Percentiles rank a stretch among this genome's conserved stretches.
Evolutionary conservation across 1,140 invertebrate species (phyloP).

Genomic region (Drosophila tristis): DNA sequence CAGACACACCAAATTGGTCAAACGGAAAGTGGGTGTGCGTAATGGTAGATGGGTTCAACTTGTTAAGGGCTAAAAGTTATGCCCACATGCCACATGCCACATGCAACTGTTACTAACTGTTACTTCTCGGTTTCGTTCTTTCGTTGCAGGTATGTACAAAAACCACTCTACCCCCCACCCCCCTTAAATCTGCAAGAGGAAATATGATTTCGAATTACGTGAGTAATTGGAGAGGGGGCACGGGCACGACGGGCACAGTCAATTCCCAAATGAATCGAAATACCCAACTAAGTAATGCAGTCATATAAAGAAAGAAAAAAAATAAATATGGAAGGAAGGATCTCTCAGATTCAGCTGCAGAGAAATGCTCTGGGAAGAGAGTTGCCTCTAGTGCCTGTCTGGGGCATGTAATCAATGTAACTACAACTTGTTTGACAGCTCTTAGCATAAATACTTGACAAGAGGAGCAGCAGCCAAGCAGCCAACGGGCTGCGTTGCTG

Average conservation of each 20-base stretch:
- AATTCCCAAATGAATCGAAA: constrained; percentile 54
- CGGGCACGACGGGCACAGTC: constrained; percentile 8
- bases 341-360: constrained; percentile 28
- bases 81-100: background rate
- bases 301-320: constrained; percentile 21
- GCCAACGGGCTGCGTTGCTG: background rate
- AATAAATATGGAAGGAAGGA: constrained; percentile 18
- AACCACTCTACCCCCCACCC: no score
- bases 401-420: constrained; percentile 75
- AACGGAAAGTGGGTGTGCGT: constrained; percentile 47
- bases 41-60: constrained; percentile 46
- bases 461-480: constrained; percentile 27
- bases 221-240: constrained; percentile 26
- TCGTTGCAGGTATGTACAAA: constrained; percentile 37
- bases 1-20: constrained; percentile 59
- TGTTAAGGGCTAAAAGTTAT: constrained; percentile 38
- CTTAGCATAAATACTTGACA: constrained; percentile 82
- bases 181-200: background rate
- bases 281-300: constrained; percentile 65
- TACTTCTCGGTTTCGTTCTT: constrained; percentile 8
- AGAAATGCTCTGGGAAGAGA: background rate
- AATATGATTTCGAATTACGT: constrained; percentile 27
- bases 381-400: constrained; percentile 10
- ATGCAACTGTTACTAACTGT: constrained; percentile 11
- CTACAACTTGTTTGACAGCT: constrained; percentile 82